phyloP scores from a whole-genome alignment of 2,888 invertebrate genomes.

The Sminthurides aquaticus region DNA sequence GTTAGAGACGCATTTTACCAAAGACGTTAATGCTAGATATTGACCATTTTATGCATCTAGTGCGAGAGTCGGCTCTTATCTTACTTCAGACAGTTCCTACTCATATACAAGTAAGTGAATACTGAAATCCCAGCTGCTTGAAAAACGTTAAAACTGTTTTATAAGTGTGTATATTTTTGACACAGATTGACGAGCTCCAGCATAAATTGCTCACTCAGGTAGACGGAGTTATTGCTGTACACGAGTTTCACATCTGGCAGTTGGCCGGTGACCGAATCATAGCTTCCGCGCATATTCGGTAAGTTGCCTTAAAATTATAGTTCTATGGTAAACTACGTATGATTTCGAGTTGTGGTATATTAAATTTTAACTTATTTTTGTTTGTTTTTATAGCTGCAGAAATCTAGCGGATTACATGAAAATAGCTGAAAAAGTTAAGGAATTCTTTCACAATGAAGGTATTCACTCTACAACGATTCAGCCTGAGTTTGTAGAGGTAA shows the following conservation, averaged over 20 bases:
- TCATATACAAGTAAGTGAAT: constrained; percentile 64
- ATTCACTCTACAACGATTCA: constrained; percentile 98
- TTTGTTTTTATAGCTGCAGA: constrained; percentile 57
- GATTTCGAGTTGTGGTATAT: not conserved
- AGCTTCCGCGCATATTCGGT: constrained; percentile 91
- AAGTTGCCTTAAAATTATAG: constrained; percentile 14
- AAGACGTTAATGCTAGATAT: too few species aligned
- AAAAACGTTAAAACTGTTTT: not conserved
- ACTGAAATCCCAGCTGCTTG: not conserved
- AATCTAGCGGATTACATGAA: constrained; percentile 94
- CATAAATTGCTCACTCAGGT: constrained; percentile 77
- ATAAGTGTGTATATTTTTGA: constrained; percentile 24
- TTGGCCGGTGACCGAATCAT: constrained; percentile 88
- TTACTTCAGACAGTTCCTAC: constrained; percentile 96
- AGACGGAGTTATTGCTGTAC: constrained; percentile 89
- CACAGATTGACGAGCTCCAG: constrained; percentile 79
- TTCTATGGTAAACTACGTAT: not conserved
- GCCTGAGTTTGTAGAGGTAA: constrained; percentile 86
- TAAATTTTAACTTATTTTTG: not conserved
- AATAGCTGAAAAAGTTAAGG: constrained; percentile 90
- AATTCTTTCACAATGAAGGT: constrained; percentile 96
- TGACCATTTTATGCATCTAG: too few species aligned
- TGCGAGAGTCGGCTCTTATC: constrained; percentile 89
- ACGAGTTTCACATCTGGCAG: constrained; percentile 99
- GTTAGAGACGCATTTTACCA: not conserved